A percentile compares a stretch with the other conserved stretches of the same genome.
These are phyloP conservation scores for Gymnothorax javanicus DNA, from an alignment of 2,797 vertebrate species.

Conservation along the genomic window DNA sequence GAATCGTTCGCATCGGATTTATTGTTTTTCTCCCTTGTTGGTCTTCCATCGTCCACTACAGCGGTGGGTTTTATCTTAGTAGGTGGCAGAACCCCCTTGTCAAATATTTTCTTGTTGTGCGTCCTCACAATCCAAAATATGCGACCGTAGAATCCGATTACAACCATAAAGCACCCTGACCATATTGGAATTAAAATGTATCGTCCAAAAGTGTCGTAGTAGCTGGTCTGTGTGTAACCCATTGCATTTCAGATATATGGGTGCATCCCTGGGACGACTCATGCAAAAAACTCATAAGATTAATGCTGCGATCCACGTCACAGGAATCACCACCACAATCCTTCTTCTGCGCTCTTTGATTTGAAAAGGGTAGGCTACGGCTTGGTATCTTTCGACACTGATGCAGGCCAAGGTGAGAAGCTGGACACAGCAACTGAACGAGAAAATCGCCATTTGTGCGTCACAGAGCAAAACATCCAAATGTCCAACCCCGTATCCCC, in stretches of 20 bases:
- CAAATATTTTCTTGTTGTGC: conserved; percentile 75
- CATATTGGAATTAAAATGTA: conserved; percentile 74
- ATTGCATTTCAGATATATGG: conserved; percentile 64
- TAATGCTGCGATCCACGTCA: conserved; percentile 67
- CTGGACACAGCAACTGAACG: conserved; percentile 73
- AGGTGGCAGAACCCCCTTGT: conserved; percentile 57
- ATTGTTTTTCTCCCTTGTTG: conserved; percentile 32
- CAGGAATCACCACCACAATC: conserved; percentile 58
- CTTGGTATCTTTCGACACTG: conserved; percentile 72
- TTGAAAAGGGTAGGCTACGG: conserved; percentile 74
- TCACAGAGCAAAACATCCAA: conserved; percentile 60
- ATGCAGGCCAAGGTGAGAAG: conserved; percentile 73
- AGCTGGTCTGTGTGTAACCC: conserved; percentile 40
- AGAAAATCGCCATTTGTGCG: conserved; percentile 66
- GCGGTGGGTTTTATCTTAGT: conserved; percentile 21
- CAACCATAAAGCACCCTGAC: conserved; percentile 65
- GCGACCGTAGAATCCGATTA: conserved; percentile 67
- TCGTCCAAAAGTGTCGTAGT: conserved; percentile 70
- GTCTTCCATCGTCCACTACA: background rate
- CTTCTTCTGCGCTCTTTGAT: conserved; percentile 56
- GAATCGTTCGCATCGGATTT: conserved; percentile 42
- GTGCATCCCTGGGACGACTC: conserved; percentile 66
- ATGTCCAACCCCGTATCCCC: conserved; percentile 35
- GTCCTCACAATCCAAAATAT: conserved; percentile 69
- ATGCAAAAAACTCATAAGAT: conserved; percentile 58